These are phyloP conservation scores for Halocaridina rubra DNA, from an alignment of 2,888 invertebrate genomes.

Conservation along the genomic window DNA sequence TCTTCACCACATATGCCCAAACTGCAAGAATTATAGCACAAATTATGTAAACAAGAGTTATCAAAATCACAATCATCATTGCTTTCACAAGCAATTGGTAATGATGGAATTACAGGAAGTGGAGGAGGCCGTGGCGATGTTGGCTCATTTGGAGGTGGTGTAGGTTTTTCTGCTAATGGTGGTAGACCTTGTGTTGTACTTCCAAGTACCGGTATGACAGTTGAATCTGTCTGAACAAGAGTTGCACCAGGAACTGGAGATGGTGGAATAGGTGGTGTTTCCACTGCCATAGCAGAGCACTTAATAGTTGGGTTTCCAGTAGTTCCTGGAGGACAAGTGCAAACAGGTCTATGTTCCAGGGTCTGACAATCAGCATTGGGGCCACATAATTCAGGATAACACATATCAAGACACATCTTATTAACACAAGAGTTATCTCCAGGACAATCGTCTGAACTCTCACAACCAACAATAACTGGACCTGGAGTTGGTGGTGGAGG, in stretches of 20 bases:
- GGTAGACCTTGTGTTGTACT: not conserved
- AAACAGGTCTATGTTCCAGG: slow-evolving; percentile 76
- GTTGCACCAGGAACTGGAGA: slow-evolving; percentile 20
- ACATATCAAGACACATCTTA: slow-evolving; percentile 39
- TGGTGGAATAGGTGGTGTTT: not conserved
- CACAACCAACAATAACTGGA: slow-evolving; percentile 37
- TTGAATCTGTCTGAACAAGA: not conserved
- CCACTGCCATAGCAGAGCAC: slow-evolving; percentile 62
- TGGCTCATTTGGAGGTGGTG: slow-evolving; percentile 3
- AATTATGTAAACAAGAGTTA: slow-evolving; percentile 17
- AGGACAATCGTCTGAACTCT: slow-evolving; percentile 34
- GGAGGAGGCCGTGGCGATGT: not conserved
- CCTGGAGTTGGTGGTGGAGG: slow-evolving; percentile 69
- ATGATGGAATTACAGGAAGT: slow-evolving; percentile 12
- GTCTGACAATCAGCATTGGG: slow-evolving; percentile 50
- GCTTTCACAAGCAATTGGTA: slow-evolving; percentile 65
- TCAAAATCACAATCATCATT: slow-evolving; percentile 65
- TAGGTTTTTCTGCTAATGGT: slow-evolving; percentile 25
- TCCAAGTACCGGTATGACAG: not conserved
- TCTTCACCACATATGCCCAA: slow-evolving; percentile 87
- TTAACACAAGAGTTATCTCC: slow-evolving; percentile 38
- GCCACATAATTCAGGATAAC: slow-evolving; percentile 55
- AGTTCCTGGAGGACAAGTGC: slow-evolving; percentile 71
- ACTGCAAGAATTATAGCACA: slow-evolving; percentile 74
- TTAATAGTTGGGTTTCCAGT: slow-evolving; percentile 57